These are phyloP conservation scores for Pomacea canaliculata DNA, from an alignment of 2,888 invertebrate species.

Conservation along the genomic window DNA sequence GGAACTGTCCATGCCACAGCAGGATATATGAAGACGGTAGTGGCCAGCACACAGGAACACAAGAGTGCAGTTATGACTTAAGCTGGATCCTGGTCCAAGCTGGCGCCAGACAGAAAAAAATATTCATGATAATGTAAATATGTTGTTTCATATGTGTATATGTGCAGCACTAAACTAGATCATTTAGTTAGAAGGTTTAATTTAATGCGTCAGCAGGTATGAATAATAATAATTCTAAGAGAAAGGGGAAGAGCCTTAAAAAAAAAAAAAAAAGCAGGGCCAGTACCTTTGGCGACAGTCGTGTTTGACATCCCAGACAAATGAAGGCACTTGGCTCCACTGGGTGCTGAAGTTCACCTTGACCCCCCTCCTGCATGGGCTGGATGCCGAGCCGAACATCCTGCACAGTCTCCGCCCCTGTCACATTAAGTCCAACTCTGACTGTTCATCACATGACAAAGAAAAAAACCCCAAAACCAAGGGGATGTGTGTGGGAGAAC, in stretches of 20 bases:
- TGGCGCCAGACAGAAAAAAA: neutral
- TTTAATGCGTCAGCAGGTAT: too few relatives aligned
- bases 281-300: neutral
- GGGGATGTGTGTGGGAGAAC: neutral
- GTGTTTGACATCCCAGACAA: constrained; percentile 14
- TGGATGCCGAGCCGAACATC: constrained; percentile 10
- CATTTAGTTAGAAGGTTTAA: neutral
- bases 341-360: constrained; percentile 9
- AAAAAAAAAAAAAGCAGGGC: neutral
- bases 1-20: neutral
- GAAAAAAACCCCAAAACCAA: neutral
- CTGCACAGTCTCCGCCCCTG: constrained; percentile 6
- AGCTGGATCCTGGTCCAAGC: neutral
- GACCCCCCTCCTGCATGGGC: constrained; percentile 6
- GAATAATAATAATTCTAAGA: neutral
- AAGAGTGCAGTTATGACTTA: constrained; percentile 29
- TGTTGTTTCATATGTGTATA: neutral
- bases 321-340: constrained; percentile 7
- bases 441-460: neutral
- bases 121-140: neutral
- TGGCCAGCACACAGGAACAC: constrained; percentile 31
- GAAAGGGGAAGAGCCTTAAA: too few relatives aligned
- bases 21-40: constrained; percentile 25
- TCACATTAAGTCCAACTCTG: neutral
- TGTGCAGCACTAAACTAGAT: neutral